Evolutionary conservation across 2,797 vertebrate species (phyloP).

Genomic region (Sphaeramia orbicularis): DNA sequence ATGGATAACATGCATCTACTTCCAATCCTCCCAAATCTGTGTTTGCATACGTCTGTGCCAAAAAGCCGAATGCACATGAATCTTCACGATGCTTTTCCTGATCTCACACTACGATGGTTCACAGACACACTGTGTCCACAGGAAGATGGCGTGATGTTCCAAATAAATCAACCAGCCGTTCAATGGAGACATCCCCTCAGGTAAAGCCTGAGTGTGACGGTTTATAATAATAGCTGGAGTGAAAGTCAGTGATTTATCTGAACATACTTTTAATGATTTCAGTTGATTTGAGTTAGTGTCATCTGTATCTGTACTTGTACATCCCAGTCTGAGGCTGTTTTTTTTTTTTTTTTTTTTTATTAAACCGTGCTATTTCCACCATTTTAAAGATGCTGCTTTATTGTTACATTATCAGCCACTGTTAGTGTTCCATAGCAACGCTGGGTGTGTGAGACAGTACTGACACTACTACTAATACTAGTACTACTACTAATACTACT

Average conservation of each 20-base stretch:
- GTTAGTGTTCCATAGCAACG: no score
- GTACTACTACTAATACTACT: no score
- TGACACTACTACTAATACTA: no score
- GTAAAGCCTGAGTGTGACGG: neutral
- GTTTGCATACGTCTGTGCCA: constrained; percentile 46
- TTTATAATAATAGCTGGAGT: constrained; percentile 1
- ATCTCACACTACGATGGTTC: constrained; percentile 41
- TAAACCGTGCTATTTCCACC: no score
- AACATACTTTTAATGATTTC: neutral
- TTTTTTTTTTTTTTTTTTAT: no score
- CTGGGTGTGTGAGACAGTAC: no score
- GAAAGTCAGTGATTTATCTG: neutral
- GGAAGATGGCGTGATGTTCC: constrained; percentile 44
- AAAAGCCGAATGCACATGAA: constrained; percentile 47
- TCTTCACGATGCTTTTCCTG: constrained; percentile 38
- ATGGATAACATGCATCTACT: constrained; percentile 35
- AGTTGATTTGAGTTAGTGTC: no score
- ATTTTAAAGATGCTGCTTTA: no score
- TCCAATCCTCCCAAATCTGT: constrained; percentile 58
- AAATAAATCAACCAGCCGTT: constrained; percentile 51
- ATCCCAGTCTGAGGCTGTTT: no score
- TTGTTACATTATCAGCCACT: no score
- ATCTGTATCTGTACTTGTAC: no score
- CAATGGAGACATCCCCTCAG: no score
- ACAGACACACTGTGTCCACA: constrained; percentile 23